Base-by-base conservation (phyloP, 2,113 vertebrate species). In the Cololabis saira region DNA sequence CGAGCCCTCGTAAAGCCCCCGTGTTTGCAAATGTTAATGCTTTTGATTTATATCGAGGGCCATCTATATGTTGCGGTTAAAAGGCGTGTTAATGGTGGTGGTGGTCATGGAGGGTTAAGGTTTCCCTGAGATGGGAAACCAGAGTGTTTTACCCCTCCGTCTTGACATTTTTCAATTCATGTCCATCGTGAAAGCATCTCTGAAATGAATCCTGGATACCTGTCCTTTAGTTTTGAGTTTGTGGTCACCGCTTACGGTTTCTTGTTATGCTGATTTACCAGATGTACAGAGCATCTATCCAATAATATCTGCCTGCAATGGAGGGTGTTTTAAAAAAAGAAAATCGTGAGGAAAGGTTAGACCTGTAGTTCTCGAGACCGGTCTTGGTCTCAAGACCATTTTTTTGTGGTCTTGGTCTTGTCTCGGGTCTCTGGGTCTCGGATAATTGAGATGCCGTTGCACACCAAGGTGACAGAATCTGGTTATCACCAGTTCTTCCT, bases 21-120 rank as follows among this genome's bases (percentile, higher is more conserved):
- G 48, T 84, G 84, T 90, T 84, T 85, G 85, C 87, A 81, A 87
- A 89, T 83, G 78, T 85, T 87, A 87, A 90, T 76, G 80, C 57
- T 14, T 0, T 5, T 80, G 78, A 87, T 89, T 90, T 83, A 88
- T 87, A 72, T 73, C 82, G 84, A 90, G 86, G 82, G 81, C 80
- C 84, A 84, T 76, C 71, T 76, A 49, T 67, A 67, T 78, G 82
- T 87, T 45, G 27, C 70, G 21, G 67, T 76, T 78, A 67, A 84
- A 78, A 86, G 78, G 54, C 59, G 74, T 56, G 74, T 57, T 77
- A 86, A 87, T 85, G 85, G 80, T 45, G 19, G 51, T 15, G 59
- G 43, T 15, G 30, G 37, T n/a, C n/a, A n/a, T 1, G 54, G 24
- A 27, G 24, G 2, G 24, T 21, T n/a, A n/a, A n/a, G n/a, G n/a